Evolutionary conservation across 2,797 vertebrate genomes (phyloP).

Genomic region (Rhynchotus rufescens): DNA sequence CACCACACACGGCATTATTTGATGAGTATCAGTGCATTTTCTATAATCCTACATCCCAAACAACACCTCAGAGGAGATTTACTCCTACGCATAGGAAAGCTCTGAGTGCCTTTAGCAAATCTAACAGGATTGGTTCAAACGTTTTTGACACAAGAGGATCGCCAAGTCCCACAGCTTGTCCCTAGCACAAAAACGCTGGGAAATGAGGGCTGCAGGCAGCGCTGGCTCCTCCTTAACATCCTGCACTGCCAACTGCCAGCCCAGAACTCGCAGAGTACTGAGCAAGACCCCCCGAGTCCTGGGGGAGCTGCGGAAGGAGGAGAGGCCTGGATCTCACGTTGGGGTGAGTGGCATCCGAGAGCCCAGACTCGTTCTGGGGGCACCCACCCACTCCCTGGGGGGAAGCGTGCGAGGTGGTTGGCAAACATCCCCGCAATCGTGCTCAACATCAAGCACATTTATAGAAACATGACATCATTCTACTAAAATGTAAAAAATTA

Average conservation of each 20-base stretch:
- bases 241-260: background rate
- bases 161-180: background rate
- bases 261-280: background rate
- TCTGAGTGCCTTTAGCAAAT: background rate
- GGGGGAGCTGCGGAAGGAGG: background rate
- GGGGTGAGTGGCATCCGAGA: background rate
- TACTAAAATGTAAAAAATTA: constrained; percentile 41
- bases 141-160: rapidly evolving
- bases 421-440: constrained; percentile 24
- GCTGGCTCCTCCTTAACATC: rapidly evolving
- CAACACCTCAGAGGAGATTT: background rate
- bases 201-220: background rate
- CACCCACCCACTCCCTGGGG: background rate
- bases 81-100: background rate
- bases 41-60: background rate
- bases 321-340: background rate
- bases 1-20: background rate
- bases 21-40: background rate
- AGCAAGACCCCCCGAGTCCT: background rate
- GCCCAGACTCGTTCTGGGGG: background rate
- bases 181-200: background rate
- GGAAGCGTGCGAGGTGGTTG: background rate
- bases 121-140: background rate
- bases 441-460: constrained; percentile 27
- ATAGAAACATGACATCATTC: constrained; percentile 36